A percentile compares a stretch with the other conserved stretches of the same genome.
These are phyloP conservation scores for Isurus oxyrinchus DNA, from an alignment of 2,113 vertebrate genomes.

Conservation along the genomic window DNA sequence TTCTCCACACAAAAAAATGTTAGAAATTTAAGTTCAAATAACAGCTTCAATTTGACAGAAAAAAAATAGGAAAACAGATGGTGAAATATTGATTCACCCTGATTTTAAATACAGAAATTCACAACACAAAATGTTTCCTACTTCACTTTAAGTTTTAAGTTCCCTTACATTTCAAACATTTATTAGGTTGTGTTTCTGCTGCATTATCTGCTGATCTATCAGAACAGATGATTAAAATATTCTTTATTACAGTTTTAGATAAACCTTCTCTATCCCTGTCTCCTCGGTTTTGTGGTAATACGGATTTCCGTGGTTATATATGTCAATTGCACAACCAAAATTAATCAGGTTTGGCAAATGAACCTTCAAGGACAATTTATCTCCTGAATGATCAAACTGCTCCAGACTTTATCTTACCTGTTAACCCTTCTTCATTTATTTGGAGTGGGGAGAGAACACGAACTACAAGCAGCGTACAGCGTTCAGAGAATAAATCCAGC, in stretches of 20 bases:
- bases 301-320: not conserved
- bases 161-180: not conserved
- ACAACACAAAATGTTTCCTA: not conserved
- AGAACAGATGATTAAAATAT: not conserved
- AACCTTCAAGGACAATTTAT: not conserved
- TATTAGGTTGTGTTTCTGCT: not conserved
- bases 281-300: not conserved
- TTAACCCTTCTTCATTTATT: conserved; percentile 48
- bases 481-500: conserved; percentile 30
- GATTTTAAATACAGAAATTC: not conserved
- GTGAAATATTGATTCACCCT: not conserved
- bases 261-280: not conserved
- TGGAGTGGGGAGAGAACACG: conserved; percentile 44
- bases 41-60: not conserved
- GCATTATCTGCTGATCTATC: not conserved
- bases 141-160: not conserved
- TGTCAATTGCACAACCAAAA: not conserved
- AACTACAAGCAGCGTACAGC: no score
- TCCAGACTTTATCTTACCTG: conserved; percentile 49
- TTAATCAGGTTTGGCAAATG: not conserved
- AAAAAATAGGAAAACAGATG: not conserved
- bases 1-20: not conserved
- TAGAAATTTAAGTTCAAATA: not conserved
- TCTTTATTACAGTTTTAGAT: not conserved
- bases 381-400: no score